Conservation (phyloP, 2,888 invertebrate species). For the Prenolepis imparis region DNA sequence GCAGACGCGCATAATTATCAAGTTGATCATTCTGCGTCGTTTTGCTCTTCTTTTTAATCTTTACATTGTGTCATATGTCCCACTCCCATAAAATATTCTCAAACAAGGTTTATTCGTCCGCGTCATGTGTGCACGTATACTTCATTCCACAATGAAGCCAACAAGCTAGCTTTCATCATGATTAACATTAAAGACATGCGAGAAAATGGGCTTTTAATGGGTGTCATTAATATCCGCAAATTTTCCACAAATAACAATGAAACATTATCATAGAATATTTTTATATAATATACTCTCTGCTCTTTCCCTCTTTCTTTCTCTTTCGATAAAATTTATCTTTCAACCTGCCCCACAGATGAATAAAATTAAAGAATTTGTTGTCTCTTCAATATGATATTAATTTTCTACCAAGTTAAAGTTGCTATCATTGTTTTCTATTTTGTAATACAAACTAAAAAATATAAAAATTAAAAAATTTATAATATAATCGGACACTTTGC, state of each 20-base stretch:
- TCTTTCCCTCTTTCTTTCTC: neutral
- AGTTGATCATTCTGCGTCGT: neutral
- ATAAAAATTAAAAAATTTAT: neutral
- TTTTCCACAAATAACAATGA: neutral
- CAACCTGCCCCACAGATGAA: neutral
- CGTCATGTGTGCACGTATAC: neutral
- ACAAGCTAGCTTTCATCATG: constrained; percentile 8
- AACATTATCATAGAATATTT: neutral
- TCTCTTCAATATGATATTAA: neutral
- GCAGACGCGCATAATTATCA: neutral
- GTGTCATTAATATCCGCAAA: neutral
- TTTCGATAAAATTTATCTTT: neutral
- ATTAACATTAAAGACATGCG: constrained; percentile 16
- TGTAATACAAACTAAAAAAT: neutral
- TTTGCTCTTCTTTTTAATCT: neutral
- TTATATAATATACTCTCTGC: neutral
- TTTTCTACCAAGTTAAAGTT: neutral
- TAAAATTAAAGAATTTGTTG: neutral
- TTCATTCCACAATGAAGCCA: neutral
- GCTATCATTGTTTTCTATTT: neutral
- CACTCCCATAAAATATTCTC: neutral
- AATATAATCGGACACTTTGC: neutral
- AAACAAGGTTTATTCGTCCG: neutral
- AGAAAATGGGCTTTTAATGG: neutral
- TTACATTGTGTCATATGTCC: neutral